These are phyloP conservation scores for Agrypnus murinus DNA, from an alignment of 2,888 invertebrate genomes.

Conservation along the genomic window DNA sequence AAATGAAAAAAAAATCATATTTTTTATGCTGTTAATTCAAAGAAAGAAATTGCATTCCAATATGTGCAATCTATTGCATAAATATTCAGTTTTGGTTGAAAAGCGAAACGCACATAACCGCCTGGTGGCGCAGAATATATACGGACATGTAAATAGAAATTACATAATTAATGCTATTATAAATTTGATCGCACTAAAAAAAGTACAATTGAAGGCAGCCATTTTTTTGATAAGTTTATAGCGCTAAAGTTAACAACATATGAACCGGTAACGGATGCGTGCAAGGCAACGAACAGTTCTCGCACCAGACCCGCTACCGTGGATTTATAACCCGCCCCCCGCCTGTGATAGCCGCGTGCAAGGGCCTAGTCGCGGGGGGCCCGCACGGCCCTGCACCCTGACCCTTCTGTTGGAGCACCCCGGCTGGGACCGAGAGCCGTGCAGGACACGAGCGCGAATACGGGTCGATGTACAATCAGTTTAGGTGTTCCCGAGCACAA, in stretches of 20 bases:
- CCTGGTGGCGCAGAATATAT: conserved; percentile 64
- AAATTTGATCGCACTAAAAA: conserved; percentile 66
- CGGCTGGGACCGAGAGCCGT: conserved; percentile 51
- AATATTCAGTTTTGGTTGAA: conserved; percentile 50
- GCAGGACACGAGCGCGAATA: conserved; percentile 51
- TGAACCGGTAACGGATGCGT: conserved; percentile 58
- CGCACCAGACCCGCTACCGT: conserved; percentile 52
- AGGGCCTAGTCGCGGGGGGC: conserved; percentile 56
- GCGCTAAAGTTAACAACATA: conserved; percentile 50
- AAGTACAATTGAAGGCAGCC: conserved; percentile 65
- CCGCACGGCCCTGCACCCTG: conserved; percentile 52
- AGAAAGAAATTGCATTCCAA: conserved; percentile 43
- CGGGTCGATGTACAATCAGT: conserved; percentile 59
- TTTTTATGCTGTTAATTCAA: conserved; percentile 45
- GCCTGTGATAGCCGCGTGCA: conserved; percentile 57
- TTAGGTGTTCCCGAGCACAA: conserved; percentile 62
- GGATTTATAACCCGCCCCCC: conserved; percentile 49
- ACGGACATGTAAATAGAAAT: conserved; percentile 69
- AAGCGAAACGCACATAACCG: conserved; percentile 66
- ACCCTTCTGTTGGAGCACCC: conserved; percentile 50
- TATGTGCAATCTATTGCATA: conserved; percentile 44
- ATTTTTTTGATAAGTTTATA: conserved; percentile 47
- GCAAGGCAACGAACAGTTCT: conserved; percentile 53
- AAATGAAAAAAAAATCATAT: conserved; percentile 58
- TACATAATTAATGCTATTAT: conserved; percentile 56